These are phyloP conservation scores for Chaitophorus viminalis DNA, from an alignment of 2,888 invertebrate genomes.

Conservation along the genomic window DNA sequence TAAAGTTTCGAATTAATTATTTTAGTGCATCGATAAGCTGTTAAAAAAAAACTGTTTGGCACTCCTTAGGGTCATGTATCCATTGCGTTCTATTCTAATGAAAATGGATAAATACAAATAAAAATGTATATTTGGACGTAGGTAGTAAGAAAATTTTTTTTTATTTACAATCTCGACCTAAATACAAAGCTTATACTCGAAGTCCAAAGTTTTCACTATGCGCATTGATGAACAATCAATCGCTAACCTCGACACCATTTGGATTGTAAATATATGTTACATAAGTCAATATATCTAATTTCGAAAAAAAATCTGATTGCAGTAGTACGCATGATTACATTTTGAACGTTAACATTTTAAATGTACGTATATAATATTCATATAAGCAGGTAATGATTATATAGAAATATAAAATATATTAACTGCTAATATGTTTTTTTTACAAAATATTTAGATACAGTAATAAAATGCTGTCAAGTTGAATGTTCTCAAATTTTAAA, in stretches of 20 bases:
- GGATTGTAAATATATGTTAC: slow-evolving; percentile 12
- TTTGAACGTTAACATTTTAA: neutral
- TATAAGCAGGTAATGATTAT: no score
- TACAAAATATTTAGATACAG: no score
- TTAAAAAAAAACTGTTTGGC: neutral
- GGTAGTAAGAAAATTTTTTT: neutral
- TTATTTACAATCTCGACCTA: slow-evolving; percentile 33
- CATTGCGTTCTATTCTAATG: neutral
- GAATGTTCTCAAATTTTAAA: no score
- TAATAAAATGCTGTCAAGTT: no score
- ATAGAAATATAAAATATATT: no score
- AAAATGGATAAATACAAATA: neutral
- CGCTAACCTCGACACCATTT: slow-evolving; percentile 18
- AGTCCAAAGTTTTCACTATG: slow-evolving; percentile 36
- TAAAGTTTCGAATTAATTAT: neutral
- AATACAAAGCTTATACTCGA: slow-evolving; percentile 12
- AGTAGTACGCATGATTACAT: neutral
- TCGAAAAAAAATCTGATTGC: neutral
- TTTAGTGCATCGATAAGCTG: neutral
- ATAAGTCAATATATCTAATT: neutral
- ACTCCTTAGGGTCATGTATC: neutral
- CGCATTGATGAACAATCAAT: neutral
- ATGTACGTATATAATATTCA: no score
- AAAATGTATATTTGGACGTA: neutral
- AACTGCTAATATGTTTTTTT: no score